phyloP scores from a whole-genome alignment of 2,888 invertebrate genomes.

The Heteromurus nitidus region DNA sequence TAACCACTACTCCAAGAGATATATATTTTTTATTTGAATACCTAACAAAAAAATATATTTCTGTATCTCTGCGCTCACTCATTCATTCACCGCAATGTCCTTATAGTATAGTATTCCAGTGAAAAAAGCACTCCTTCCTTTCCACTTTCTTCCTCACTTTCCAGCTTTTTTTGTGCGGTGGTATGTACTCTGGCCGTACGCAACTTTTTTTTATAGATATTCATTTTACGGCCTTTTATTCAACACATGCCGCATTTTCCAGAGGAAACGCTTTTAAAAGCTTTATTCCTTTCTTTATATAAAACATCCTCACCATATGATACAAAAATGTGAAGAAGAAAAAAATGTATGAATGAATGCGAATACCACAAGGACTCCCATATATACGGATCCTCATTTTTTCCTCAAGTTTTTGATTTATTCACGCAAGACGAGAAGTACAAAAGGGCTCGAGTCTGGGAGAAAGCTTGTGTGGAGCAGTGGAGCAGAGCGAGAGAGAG shows the following conservation, averaged over 20 bases:
- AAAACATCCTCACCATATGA: background rate
- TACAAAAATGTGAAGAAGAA: background rate
- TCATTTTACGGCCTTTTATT: conserved; percentile 63
- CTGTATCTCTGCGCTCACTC: conserved; percentile 21
- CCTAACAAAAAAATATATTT: conserved; percentile 25
- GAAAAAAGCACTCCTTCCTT: conserved; percentile 15
- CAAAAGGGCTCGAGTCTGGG: conserved; percentile 40
- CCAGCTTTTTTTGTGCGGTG: conserved; percentile 39
- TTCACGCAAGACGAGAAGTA: conserved; percentile 61
- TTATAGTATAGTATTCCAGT: too few species aligned
- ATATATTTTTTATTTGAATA: conserved; percentile 22
- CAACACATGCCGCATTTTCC: conserved; percentile 60
- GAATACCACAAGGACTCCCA: conserved; percentile 40
- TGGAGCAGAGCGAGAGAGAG: background rate
- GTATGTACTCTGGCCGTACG: too few species aligned
- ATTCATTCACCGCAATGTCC: conserved; percentile 15
- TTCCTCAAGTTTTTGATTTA: conserved; percentile 63
- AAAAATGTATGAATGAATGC: conserved; percentile 20
- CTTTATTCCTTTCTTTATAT: background rate
- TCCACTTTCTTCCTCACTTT: conserved; percentile 31
- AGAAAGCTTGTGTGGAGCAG: background rate
- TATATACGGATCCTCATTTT: conserved; percentile 61
- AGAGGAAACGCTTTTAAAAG: background rate
- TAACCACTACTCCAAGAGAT: conserved; percentile 27
- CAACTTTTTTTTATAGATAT: conserved; percentile 48